A percentile compares a stretch with the other conserved stretches of the same genome.
Conservation (phyloP, 2,797 vertebrate genomes). For the Danio albolineatus region DNA sequence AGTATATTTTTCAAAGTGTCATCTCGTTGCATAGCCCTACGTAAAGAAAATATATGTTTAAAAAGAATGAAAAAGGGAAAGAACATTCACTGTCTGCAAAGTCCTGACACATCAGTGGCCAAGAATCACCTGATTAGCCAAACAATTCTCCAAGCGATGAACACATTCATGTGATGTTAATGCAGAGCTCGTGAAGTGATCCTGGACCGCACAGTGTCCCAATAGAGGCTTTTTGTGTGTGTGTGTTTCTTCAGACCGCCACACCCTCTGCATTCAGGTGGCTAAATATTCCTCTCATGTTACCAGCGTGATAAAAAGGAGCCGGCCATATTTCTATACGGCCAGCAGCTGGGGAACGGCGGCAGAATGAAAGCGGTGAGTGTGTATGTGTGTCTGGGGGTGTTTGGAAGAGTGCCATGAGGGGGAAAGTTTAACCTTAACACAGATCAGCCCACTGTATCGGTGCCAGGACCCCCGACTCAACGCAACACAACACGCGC, state of each 20-base stretch:
- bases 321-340: conserved; percentile 37
- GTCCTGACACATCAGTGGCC: conserved; percentile 39
- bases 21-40: conserved; percentile 92
- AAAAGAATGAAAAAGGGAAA: conserved; percentile 39
- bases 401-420: conserved; percentile 40
- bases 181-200: background rate
- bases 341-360: conserved; percentile 29
- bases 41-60: conserved; percentile 50
- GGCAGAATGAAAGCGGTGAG: conserved; percentile 41
- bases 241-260: conserved; percentile 4
- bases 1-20: conserved; percentile 73
- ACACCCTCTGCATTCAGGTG: conserved; percentile 21
- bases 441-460: conserved; percentile 42
- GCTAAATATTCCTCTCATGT: conserved; percentile 51
- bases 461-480: conserved; percentile 44
- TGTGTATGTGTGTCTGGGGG: conserved; percentile 38
- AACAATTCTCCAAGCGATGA: conserved; percentile 16
- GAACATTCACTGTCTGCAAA: conserved; percentile 44
- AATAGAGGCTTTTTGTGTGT: background rate
- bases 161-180: background rate
- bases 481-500: conserved; percentile 26
- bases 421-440: conserved; percentile 40
- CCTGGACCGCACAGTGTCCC: background rate
- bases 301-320: conserved; percentile 45
- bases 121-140: conserved; percentile 1